Evolutionary conservation across 2,888 invertebrate species (phyloP).

Genomic region (Xestia xanthographa): DNA sequence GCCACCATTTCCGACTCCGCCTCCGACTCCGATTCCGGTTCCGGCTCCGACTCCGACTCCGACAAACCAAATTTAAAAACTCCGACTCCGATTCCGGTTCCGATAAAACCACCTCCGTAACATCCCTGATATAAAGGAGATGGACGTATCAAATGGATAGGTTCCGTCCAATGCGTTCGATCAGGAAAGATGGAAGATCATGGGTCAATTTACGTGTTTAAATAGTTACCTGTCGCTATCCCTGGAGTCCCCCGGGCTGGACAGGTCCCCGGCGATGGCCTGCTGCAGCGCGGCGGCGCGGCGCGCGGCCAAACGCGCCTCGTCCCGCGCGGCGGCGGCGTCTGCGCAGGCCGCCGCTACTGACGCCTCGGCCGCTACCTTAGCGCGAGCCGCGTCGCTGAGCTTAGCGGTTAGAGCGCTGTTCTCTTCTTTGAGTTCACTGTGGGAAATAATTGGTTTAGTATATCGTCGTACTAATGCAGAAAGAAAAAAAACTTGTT

Average conservation of each 20-base stretch:
- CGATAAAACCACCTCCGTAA: too few relatives aligned
- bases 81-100: too few relatives aligned
- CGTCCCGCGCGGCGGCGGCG: conserved; percentile 94
- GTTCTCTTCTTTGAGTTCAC: conserved; percentile 95
- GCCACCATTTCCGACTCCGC: too few relatives aligned
- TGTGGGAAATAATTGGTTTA: conserved; percentile 64
- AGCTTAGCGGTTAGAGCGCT: conserved; percentile 93
- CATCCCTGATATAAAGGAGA: too few relatives aligned
- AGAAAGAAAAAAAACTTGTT: too few relatives aligned
- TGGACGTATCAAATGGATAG: too few relatives aligned
- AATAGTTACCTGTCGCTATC: conserved; percentile 89
- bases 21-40: too few relatives aligned
- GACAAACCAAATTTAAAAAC: too few relatives aligned
- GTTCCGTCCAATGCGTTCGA: too few relatives aligned
- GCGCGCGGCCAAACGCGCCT: conserved; percentile 96
- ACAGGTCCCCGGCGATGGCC: conserved; percentile 96
- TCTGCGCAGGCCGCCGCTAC: conserved; percentile 85
- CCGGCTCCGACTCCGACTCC: too few relatives aligned
- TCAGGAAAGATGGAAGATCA: too few relatives aligned
- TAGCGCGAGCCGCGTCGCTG: conserved; percentile 93
- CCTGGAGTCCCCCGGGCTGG: conserved; percentile 92
- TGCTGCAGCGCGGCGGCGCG: conserved; percentile 97
- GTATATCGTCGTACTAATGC: neutral
- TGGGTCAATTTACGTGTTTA: too few relatives aligned
- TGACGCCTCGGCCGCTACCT: conserved; percentile 90